Conservation (phyloP, 2,888 invertebrate genomes). For the Anthophora plumipes region DNA sequence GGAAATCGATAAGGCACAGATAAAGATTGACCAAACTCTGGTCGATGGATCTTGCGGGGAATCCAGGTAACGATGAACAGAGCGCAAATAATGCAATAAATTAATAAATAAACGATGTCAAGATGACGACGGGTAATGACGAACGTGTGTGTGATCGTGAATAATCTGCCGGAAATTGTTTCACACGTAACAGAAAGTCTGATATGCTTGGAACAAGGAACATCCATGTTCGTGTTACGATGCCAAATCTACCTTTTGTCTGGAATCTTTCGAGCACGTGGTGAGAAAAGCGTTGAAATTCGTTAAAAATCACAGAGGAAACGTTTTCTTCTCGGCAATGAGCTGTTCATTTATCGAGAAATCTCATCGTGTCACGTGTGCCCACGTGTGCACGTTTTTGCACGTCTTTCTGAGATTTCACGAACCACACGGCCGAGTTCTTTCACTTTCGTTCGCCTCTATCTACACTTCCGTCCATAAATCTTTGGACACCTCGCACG, state of each 20-base stretch:
- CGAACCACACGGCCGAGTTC: constrained; percentile 56
- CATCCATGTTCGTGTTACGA: neutral
- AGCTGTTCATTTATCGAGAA: constrained; percentile 52
- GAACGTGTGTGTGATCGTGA: neutral
- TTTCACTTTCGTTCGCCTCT: constrained; percentile 41
- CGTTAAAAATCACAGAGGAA: neutral
- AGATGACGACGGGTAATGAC: too few relatives aligned
- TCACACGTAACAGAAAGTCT: neutral
- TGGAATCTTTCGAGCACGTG: neutral
- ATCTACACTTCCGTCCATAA: constrained; percentile 11
- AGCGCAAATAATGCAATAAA: too few relatives aligned
- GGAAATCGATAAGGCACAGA: too few relatives aligned
- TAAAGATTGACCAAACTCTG: too few relatives aligned
- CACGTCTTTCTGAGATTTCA: constrained; percentile 61
- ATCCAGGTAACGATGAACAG: too few relatives aligned
- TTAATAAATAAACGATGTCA: too few relatives aligned
- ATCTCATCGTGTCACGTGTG: constrained; percentile 57
- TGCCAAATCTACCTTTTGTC: neutral
- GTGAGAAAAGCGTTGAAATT: neutral
- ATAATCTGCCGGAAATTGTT: neutral
- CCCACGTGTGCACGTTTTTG: constrained; percentile 50
- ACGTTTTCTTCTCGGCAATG: constrained; percentile 46
- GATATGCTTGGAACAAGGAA: neutral
- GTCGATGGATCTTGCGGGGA: too few relatives aligned
- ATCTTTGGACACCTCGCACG: too few relatives aligned